Percentiles rank a stretch among this genome's conserved stretches.
phyloP scores from a whole-genome alignment of 2,113 vertebrate species.

The Gymnorhina tibicen region DNA sequence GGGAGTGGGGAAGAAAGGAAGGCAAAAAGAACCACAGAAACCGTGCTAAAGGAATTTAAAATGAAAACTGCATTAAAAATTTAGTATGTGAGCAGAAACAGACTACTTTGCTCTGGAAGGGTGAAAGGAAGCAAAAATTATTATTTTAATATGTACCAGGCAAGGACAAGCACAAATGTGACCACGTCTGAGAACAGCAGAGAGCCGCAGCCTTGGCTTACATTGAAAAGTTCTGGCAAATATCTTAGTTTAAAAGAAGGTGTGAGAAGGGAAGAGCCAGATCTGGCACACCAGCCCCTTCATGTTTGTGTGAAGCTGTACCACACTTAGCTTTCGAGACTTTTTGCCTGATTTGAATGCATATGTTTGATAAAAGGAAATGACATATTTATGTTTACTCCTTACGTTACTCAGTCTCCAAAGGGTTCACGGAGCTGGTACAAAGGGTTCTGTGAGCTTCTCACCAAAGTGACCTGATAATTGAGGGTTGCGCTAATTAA shows the following conservation, averaged over 20 bases:
- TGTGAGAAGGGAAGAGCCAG: constrained; percentile 33
- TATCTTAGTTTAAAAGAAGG: constrained; percentile 13
- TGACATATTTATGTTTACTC: constrained; percentile 17
- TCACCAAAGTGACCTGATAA: background rate
- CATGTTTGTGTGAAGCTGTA: constrained; percentile 11
- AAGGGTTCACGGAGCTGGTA: background rate
- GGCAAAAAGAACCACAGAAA: constrained; percentile 20
- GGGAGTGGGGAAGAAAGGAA: background rate
- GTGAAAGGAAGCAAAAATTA: constrained; percentile 27
- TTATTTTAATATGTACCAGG: constrained; percentile 53
- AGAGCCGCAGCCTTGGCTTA: constrained; percentile 12
- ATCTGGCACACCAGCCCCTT: background rate
- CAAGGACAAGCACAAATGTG: constrained; percentile 45
- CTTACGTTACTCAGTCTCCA: background rate
- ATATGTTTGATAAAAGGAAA: constrained; percentile 11
- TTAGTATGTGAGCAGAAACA: constrained; percentile 31
- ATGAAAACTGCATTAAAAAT: constrained; percentile 65
- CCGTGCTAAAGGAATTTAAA: constrained; percentile 45
- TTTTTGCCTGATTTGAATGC: constrained; percentile 33
- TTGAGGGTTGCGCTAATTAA: background rate
- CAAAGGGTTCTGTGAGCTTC: background rate
- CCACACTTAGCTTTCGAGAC: background rate
- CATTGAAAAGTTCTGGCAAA: constrained; percentile 48
- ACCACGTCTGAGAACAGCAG: constrained; percentile 13
- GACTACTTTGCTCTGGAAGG: constrained; percentile 26